Percentiles rank a stretch among this genome's conserved stretches.
These are phyloP conservation scores for Oscheius onirici DNA, from an alignment of 2,888 invertebrate genomes.

Conservation along the genomic window DNA sequence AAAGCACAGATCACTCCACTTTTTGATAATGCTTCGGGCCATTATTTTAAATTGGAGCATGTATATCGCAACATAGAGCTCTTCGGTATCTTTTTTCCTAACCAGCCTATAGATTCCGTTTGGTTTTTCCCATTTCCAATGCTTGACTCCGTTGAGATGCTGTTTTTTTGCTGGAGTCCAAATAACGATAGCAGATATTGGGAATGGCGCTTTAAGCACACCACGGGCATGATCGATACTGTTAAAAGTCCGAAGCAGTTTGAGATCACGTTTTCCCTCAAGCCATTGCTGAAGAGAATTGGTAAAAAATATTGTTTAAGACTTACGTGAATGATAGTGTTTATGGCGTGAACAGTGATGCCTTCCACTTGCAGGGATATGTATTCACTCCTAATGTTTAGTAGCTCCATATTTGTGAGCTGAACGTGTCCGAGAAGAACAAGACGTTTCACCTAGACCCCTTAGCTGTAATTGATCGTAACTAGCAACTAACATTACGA, in stretches of 20 bases:
- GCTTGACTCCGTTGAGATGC: not conserved
- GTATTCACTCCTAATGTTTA: not conserved
- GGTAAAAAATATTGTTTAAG: not conserved
- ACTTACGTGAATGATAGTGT: not conserved
- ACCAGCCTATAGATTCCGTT: not conserved
- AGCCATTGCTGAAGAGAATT: not conserved
- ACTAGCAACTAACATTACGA: too few relatives aligned
- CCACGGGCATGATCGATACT: not conserved
- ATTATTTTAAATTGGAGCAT: not conserved
- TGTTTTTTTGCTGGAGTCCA: not conserved
- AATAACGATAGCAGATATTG: not conserved
- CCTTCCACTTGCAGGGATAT: not conserved
- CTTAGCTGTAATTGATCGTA: too few relatives aligned
- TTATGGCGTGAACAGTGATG: not conserved
- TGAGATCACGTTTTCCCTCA: not conserved
- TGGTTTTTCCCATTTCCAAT: not conserved
- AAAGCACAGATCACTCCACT: not conserved
- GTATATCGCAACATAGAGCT: not conserved
- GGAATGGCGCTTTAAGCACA: not conserved
- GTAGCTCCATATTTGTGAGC: not conserved
- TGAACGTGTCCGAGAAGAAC: not conserved
- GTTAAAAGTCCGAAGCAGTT: not conserved
- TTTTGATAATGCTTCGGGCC: not conserved
- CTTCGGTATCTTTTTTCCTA: not conserved
- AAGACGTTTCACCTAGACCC: not conserved